Conservation (phyloP, 2,797 vertebrate genomes). For the Pogonophryne albipinna region DNA sequence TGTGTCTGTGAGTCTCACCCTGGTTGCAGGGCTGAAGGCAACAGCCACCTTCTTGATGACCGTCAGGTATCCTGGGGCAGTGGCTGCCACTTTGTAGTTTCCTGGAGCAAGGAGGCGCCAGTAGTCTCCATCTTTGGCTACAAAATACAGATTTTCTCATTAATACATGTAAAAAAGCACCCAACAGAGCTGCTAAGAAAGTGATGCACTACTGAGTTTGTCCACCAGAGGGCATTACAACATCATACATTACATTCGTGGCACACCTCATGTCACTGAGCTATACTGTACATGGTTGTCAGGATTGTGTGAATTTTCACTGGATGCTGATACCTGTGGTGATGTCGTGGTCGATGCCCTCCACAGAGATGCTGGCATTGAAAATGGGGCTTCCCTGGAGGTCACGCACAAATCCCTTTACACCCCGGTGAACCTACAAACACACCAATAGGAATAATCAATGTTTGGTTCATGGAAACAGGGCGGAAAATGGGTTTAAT, state of each 20-base stretch:
- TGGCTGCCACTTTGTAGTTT: slow-evolving; percentile 96
- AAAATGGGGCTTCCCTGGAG: slow-evolving; percentile 93
- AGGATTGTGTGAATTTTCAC: slow-evolving; percentile 1
- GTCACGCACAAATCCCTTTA: slow-evolving; percentile 95
- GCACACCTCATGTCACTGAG: background rate
- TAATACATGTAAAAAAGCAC: background rate
- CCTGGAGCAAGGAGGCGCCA: slow-evolving; percentile 95
- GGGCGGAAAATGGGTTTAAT: background rate
- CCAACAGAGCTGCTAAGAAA: background rate
- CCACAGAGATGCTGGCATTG: slow-evolving; percentile 95
- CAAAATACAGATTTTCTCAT: slow-evolving; percentile 42
- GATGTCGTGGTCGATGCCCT: slow-evolving; percentile 95
- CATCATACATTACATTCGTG: background rate
- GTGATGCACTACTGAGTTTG: background rate
- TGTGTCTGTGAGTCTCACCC: slow-evolving; percentile 83
- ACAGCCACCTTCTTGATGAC: slow-evolving; percentile 98
- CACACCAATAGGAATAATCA: background rate
- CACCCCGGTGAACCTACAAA: slow-evolving; percentile 92
- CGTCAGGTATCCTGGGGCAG: slow-evolving; percentile 93
- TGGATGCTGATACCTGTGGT: slow-evolving; percentile 88
- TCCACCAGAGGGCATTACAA: slow-evolving; percentile 54
- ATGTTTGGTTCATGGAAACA: background rate
- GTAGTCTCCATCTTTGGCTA: slow-evolving; percentile 98
- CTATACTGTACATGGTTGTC: background rate
- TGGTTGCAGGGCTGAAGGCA: slow-evolving; percentile 89